phyloP scores from a whole-genome alignment of 2,113 vertebrate species.

The Cervus canadensis region DNA sequence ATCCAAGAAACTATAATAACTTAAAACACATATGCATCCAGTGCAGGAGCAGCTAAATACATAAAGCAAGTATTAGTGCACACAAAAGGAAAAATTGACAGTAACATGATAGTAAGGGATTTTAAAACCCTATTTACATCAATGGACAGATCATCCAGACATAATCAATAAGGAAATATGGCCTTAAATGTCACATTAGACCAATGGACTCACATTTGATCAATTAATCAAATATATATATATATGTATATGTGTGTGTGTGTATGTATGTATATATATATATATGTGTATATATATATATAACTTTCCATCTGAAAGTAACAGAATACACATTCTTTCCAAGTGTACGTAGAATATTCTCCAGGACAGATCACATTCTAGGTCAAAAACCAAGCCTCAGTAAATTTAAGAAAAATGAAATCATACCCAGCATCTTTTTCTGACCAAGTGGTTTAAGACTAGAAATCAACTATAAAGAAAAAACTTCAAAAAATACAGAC shows the following conservation, averaged over 20 bases:
- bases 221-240: not conserved
- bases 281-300: fast-evolving
- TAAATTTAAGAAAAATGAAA: not conserved
- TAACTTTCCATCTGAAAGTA: not conserved
- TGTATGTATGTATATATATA: too few relatives aligned
- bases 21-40: not conserved
- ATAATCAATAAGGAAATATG: not conserved
- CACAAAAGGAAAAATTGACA: not conserved
- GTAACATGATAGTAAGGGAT: not conserved
- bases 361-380: not conserved
- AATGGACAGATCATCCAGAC: not conserved
- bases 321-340: not conserved
- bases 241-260: fast-evolving
- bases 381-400: not conserved
- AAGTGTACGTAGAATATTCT: not conserved
- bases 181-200: not conserved
- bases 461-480: not conserved
- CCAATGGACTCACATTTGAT: not conserved
- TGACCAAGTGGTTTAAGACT: not conserved
- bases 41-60: not conserved
- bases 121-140: not conserved
- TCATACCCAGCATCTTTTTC: not conserved
- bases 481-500: not conserved
- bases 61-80: not conserved
- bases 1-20: not conserved